Base-by-base conservation (phyloP, 2,113 vertebrate species). In the Istiophorus platypterus region DNA sequence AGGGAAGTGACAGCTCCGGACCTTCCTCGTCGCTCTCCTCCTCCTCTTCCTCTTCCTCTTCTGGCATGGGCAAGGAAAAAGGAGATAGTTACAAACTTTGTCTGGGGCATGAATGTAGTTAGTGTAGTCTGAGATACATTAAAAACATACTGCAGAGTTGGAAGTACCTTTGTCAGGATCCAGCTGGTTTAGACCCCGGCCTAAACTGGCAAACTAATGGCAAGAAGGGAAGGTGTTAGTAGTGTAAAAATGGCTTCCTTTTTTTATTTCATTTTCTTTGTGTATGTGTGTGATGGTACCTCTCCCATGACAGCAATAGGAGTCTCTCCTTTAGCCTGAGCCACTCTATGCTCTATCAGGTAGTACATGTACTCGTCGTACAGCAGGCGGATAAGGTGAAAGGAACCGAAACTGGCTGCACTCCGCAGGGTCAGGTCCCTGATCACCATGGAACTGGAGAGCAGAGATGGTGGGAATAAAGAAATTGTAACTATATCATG, bases 351-450 rank as follows among this genome's bases (percentile, higher is more conserved):
- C 90, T 98, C 97, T 52, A 98, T 96, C 92, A 98, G 94, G 90
- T 98, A 98, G 92, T 97, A 98, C 97, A 98, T 98, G 93, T 98
- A 98, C 88, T 98, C 97, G 0, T 98, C 97, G 1, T 98, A 98
- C 24, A 98, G 93, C 86, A 98, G 95, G 31, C 97, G 96, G 90
- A 98, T 98, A 78, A 98, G 93, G 86, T 98, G 97, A 92, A 98
- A 98, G 59, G 97, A 98, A 72, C 97, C 97, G 1, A 98, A 98
- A 91, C 97, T 98, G 81, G 97, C 97, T 0, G 97, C 97, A 14
- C 97, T 98, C 78, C 97, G 95, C 85, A 98, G 95, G 85, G 97
- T 98, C 89, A 98, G 93, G 90, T 98, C 97, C 68, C 97, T 90
- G 85, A 98, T 98, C 78, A 98, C 97, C 97, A 98, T 98, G 75